Evolutionary conservation across 1,140 invertebrate species (phyloP), one percentile per base, ranked within the genome.

Genomic region (Pectinophora gossypiella): DNA sequence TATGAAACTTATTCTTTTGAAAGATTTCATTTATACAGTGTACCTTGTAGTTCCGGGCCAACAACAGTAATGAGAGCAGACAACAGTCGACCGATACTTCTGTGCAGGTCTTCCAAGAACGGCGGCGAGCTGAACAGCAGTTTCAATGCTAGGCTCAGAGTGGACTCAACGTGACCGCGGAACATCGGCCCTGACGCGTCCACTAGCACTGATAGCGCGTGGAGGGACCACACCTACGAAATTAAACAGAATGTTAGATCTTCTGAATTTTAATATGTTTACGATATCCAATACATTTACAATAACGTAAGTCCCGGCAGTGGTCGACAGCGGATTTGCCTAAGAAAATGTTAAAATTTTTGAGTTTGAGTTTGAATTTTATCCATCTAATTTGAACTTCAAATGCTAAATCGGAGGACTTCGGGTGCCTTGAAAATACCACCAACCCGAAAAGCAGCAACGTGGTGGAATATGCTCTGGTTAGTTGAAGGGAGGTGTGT

Each of bases 161-260:
- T 95, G 0, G 97, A 96, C 76, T 99, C 98, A 9, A 99, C 97
- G 87, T 99, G 99, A 12, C 95, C 93, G 18, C 98, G 90, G 88
- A 99, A 99, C 97, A 99, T 99, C 19, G 98, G 98, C 0, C 98
- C 98, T 18, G 98, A 98, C 5, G 97, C 98, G 82, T 99, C 98
- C 19, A 97, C 97, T 54, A 99, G 97, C 53, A 99, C 90, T 6
- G 96, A 95, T 22, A 99, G 81, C 1, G 98, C 97, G 89, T 99
- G 96, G 2, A 99, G 87, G 0, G 98, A 94, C 98, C 98, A 99
- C 22, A 98, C 95, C 93, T 98, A 68, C 64, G 50, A 60, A 50
- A 51, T 46, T 32, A 43, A 54, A 47, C 6, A 42, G 46, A 44
- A n/a, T n/a, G n/a, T n/a, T n/a, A n/a, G n/a, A n/a, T n/a, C n/a